Evolutionary conservation across 2,113 vertebrate genomes (phyloP), one percentile per base, ranked within the genome.

Genomic region (Rhea pennata): DNA sequence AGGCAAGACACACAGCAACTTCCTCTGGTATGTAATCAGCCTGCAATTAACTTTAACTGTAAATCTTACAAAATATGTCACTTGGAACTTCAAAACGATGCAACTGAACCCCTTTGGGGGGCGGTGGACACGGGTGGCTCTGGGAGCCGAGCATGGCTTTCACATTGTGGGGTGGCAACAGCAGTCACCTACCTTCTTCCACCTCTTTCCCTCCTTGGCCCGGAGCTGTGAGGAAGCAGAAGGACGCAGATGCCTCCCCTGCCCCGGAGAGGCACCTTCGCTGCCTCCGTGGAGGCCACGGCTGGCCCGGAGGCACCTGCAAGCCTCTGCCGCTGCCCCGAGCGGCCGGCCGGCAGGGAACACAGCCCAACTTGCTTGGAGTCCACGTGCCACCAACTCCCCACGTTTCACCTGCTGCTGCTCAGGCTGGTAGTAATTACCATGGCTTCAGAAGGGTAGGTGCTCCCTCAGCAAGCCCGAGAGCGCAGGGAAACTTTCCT

Each of bases 1-100:
- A 91, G 88, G 70, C 2, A 0, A 65, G 5, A 3, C 0, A 3
- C 71, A 69, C 58, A 1, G 0, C 54, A 62, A 15, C 71, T 42
- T 79, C 71, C 82, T 26, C 39, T 6, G 10, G 12, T 2, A 51
- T 3, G 24, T 29, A 56, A 65, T 33, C 42, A 86, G 24, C 40
- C 86, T 66, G 56, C 74, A 80, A 92, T 70, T 7, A 66, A 36
- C 15, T 21, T 69, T 51, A 39, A 48, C 20, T 51, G 64, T 39
- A 59, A 79, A 66, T 72, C 84, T 61, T n/a, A 59, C 26, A 69
- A 73, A 71, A 48, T 24, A 44, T 2, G 8, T 64, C 10, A 0
- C 64, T 58, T 48, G 20, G 87, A 67, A 50, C 70, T 50, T 81
- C 66, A 71, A 70, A 74, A 73, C 42, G 2, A 22, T 14, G 66